Base-by-base conservation (phyloP, 92 coral and sea anemone genomes). In the Palythoa grandiflora region DNA sequence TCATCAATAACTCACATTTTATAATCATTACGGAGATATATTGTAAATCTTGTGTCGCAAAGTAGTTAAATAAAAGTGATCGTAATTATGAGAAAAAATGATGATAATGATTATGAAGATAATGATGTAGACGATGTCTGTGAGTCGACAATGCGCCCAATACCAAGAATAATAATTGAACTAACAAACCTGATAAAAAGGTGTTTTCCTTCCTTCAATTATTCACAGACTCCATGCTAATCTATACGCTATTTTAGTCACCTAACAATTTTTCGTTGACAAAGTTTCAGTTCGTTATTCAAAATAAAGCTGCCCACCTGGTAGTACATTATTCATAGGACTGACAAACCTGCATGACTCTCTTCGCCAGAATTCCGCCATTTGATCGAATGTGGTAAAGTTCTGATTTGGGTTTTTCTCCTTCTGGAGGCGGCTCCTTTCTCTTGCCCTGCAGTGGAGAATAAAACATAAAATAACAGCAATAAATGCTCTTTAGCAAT, bases 331-430 rank as follows among this genome's bases (percentile, higher is more conserved):
- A 28, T 28, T 28, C 28, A 28, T 28, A 28, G 28, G 28, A 28
- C 28, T 28, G 28, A 28, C 28, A 11, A 87, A 97, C 99, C 98
- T 97, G 98, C 57, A 97, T 97, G 19, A 96, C 99, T 75, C 99
- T 89, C 80, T 97, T 97, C 9, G 98, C 98, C 77, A 97, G 91
- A 50, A 95, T 97, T 57, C 99, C 99, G 7, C 99, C 99, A 90
- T 96, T 97, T 35, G 99, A 96, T 44, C 99, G 88, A 81, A 97
- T 95, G 89, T 97, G 99, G 83, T 95, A 97, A 51, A 97, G 83
- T 81, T 95, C 96, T 38, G 99, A 88, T 68, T 94, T 97, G 65
- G 95, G 94, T 81, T 94, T 97, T 83, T 94, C 92, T 47, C 83
- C 98, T 48, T 87, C 90, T 2, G 94, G 93, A 16, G 63, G 20